Evolutionary conservation across 2,113 vertebrate species (phyloP), one percentile per base, ranked within the genome.

Genomic region (Nipponia nippon): DNA sequence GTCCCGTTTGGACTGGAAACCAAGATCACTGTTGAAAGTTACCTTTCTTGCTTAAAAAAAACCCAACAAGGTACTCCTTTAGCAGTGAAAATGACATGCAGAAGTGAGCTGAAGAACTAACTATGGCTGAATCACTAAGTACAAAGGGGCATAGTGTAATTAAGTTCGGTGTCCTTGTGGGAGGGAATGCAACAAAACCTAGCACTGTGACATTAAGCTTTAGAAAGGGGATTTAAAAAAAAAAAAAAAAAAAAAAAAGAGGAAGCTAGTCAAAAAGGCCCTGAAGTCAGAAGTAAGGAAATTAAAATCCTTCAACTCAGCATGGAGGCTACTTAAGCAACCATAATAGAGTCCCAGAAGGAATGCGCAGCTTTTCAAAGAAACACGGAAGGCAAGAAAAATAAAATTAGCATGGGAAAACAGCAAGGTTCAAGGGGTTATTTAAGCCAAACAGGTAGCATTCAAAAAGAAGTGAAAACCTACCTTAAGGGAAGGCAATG

Each of bases 271-370:
- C 90, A 95, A 92, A 96, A 97, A 97, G 93, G 95, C 95, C 97
- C 96, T 86, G 88, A 97, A 97, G 97, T 96, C 96, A 97, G 90
- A 97, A 93, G 94, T 96, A 95, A 97, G 97, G 97, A 97, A 97
- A 97, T 97, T 97, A 97, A 97, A 97, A 97, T 97, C 97, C 95
- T 97, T 97, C 91, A 83, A 87, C 97, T 96, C 97, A 97, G 97
- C 97, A 96, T 97, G 97, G n/a, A 97, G 95, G 97, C 95, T 97
- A 97, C 97, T 97, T 97, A 97, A 97, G 95, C 89, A 96, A 96
- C 95, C 90, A 89, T 97, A 96, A 97, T 96, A 97, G 94, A 97
- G 93, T 96, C 97, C 73, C 95, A 87, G 83, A 97, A 97, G 96
- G 97, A 97, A 97, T 97, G 96, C 8, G 0, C 61, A 89, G 95